These are phyloP conservation scores for Cryptoblepharus egeriae DNA, from an alignment of 2,797 vertebrate genomes.

Conservation along the genomic window DNA sequence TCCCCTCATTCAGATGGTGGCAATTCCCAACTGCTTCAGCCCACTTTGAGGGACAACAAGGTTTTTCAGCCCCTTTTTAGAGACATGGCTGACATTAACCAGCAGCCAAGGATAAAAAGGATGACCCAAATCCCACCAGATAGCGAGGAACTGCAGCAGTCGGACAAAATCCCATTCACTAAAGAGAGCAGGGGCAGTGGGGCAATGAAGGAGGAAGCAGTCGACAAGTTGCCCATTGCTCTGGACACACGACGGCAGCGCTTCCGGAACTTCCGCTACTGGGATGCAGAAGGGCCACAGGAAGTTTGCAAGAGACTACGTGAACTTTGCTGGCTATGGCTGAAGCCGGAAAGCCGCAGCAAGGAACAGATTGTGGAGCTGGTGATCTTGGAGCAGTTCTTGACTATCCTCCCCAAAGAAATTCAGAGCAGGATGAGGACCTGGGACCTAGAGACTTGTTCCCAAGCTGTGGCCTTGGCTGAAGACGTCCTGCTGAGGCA, in stretches of 20 bases:
- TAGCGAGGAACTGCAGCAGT: too few relatives aligned
- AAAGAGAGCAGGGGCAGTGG: background rate
- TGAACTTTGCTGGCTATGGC: background rate
- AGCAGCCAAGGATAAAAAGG: background rate
- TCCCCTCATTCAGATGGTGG: background rate
- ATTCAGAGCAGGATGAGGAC: background rate
- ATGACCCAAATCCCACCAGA: background rate
- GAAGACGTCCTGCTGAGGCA: background rate
- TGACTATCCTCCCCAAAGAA: background rate
- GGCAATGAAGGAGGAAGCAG: background rate
- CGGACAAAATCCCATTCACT: too few relatives aligned
- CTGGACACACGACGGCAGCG: background rate
- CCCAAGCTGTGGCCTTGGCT: background rate
- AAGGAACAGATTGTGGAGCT: background rate
- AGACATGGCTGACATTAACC: too few relatives aligned
- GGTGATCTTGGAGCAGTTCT: conserved; percentile 1
- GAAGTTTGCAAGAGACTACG: background rate
- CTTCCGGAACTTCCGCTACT: background rate
- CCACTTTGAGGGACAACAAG: too few relatives aligned
- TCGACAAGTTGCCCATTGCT: background rate
- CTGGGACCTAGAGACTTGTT: background rate
- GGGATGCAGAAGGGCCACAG: background rate
- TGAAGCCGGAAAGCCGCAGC: background rate
- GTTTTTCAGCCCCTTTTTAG: background rate
- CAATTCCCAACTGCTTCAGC: background rate